phyloP scores from a whole-genome alignment of 1,140 invertebrate genomes.

The Rhopalosiphum padi region DNA sequence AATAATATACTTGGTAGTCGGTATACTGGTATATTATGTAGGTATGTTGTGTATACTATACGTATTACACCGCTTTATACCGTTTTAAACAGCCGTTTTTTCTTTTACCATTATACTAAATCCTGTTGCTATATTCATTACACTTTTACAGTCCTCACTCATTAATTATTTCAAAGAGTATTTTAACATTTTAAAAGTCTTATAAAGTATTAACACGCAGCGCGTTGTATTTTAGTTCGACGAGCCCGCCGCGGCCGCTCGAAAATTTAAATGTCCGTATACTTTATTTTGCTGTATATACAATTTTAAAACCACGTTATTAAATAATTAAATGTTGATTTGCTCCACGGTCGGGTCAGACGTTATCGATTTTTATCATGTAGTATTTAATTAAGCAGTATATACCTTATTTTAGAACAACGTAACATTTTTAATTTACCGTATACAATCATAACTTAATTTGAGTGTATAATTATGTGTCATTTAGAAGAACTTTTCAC shows the following conservation, averaged over 20 bases:
- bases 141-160: background rate
- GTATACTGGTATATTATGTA: too few species aligned
- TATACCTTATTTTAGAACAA: background rate
- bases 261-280: background rate
- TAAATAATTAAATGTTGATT: background rate
- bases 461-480: background rate
- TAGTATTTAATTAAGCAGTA: background rate
- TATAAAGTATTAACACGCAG: background rate
- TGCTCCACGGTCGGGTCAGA: background rate
- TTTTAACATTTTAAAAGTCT: background rate
- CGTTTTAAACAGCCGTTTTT: background rate
- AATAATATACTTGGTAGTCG: too few species aligned
- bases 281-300: background rate
- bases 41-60: background rate
- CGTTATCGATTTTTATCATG: background rate
- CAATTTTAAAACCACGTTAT: background rate
- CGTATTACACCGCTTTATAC: background rate
- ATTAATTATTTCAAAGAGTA: background rate
- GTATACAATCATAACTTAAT: background rate
- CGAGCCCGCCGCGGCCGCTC: background rate
- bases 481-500: background rate
- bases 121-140: background rate
- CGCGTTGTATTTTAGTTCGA: background rate
- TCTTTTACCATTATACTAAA: background rate
- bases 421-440: background rate